Percentiles rank a stretch among this genome's conserved stretches.
phyloP scores from a whole-genome alignment of 1,140 invertebrate species.

The Apocrypta bakeri region DNA sequence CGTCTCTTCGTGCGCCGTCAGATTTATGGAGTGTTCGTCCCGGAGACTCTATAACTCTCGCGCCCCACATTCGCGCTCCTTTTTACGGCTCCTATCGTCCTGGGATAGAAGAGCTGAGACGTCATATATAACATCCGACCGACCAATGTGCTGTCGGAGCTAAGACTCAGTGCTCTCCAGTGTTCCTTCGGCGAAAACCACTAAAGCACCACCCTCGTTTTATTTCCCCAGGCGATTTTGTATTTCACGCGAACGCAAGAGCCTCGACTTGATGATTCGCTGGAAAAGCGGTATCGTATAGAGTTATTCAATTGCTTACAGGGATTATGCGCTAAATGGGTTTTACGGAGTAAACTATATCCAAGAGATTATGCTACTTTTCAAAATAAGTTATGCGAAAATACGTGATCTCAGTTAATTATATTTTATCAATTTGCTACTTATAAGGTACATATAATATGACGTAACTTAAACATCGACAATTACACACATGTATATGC shows the following conservation, averaged over 20 bases:
- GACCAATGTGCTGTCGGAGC: conserved; percentile 27
- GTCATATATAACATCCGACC: background rate
- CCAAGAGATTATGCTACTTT: no score
- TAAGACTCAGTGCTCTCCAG: conserved; percentile 33
- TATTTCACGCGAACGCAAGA: background rate
- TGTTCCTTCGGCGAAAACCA: conserved; percentile 47
- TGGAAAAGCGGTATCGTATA: no score
- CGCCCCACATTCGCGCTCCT: conserved; percentile 10
- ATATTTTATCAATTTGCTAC: no score
- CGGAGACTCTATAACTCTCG: conserved; percentile 61
- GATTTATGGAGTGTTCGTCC: conserved; percentile 70
- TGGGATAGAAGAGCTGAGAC: background rate
- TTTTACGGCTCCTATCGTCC: conserved; percentile 50
- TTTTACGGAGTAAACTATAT: background rate
- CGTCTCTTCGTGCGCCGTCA: conserved; percentile 26
- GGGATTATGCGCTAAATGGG: no score
- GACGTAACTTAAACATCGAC: no score
- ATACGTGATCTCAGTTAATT: no score
- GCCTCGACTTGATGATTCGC: background rate
- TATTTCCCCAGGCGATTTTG: conserved; percentile 36
- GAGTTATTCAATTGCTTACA: no score
- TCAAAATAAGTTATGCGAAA: no score
- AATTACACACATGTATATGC: no score
- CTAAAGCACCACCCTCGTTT: conserved; percentile 31
- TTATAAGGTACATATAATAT: no score